Percentiles rank a stretch among this genome's conserved stretches.
Evolutionary conservation across 2,113 vertebrate species (phyloP).

Genomic region (Ploceus nigricollis): DNA sequence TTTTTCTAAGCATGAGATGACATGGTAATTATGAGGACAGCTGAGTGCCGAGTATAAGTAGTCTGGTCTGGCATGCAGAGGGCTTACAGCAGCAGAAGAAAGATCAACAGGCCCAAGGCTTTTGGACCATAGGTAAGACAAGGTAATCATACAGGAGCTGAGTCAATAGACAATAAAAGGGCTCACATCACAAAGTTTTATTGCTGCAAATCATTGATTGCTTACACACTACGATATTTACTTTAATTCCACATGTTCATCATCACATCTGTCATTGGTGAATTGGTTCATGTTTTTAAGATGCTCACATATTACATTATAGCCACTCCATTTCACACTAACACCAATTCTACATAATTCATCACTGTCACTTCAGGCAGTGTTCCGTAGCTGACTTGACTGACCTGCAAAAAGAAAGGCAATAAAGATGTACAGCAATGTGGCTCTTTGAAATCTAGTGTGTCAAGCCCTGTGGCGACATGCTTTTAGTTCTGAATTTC

Average conservation of each 20-base stretch:
- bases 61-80: neutral
- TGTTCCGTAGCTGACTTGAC: conserved; percentile 32
- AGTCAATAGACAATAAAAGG: neutral
- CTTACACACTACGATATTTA: neutral
- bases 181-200: neutral
- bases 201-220: conserved; percentile 49
- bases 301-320: conserved; percentile 58
- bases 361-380: conserved; percentile 56
- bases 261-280: conserved; percentile 23
- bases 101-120: neutral
- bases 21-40: neutral
- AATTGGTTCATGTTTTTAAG: conserved; percentile 58
- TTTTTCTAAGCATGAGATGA: neutral
- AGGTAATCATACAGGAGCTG: neutral
- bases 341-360: conserved; percentile 37
- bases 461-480: neutral
- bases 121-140: neutral
- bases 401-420: conserved; percentile 49
- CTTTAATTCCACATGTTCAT: conserved; percentile 45
- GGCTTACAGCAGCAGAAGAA: neutral
- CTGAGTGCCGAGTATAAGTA: neutral
- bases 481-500: conserved; percentile 14
- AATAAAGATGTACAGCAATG: conserved; percentile 25
- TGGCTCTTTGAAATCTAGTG: conserved; percentile 10
- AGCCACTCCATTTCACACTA: conserved; percentile 58